Evolutionary conservation across 1,140 invertebrate genomes (phyloP).

Genomic region (Drosophila triauraria): DNA sequence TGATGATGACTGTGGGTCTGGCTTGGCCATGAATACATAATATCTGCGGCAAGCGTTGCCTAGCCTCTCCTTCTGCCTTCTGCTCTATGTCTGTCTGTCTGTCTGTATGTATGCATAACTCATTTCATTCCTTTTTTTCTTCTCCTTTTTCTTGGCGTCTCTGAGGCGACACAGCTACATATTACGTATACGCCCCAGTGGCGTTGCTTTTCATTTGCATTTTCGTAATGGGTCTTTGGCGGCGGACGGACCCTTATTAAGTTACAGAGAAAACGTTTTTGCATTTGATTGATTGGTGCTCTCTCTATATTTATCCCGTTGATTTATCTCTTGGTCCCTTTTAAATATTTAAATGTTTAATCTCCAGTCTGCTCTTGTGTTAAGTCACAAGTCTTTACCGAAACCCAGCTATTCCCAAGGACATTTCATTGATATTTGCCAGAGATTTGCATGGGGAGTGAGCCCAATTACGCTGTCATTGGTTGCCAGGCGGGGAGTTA

Average conservation of each 20-base stretch:
- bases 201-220: slow-evolving; percentile 21
- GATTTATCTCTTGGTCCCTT: background rate
- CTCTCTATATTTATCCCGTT: background rate
- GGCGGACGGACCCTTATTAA: slow-evolving; percentile 12
- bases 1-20: slow-evolving; percentile 12
- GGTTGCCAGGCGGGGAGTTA: slow-evolving; percentile 5
- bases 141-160: slow-evolving; percentile 5
- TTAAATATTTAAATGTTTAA: background rate
- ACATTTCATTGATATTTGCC: slow-evolving; percentile 16
- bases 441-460: background rate
- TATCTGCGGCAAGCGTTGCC: slow-evolving; percentile 13
- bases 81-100: background rate
- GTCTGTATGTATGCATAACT: slow-evolving; percentile 11
- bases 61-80: slow-evolving; percentile 1
- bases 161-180: slow-evolving; percentile 15
- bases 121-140: slow-evolving; percentile 17
- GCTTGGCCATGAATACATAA: slow-evolving; percentile 28
- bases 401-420: background rate
- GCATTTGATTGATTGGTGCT: background rate
- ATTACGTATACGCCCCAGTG: slow-evolving; percentile 21
- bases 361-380: too few relatives aligned
- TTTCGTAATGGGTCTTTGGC: slow-evolving; percentile 7
- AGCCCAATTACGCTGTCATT: slow-evolving; percentile 24
- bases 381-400: background rate
- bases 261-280: slow-evolving; percentile 11